Base-by-base conservation (phyloP, 2,113 vertebrate genomes). In the Lophotis ruficrista region DNA sequence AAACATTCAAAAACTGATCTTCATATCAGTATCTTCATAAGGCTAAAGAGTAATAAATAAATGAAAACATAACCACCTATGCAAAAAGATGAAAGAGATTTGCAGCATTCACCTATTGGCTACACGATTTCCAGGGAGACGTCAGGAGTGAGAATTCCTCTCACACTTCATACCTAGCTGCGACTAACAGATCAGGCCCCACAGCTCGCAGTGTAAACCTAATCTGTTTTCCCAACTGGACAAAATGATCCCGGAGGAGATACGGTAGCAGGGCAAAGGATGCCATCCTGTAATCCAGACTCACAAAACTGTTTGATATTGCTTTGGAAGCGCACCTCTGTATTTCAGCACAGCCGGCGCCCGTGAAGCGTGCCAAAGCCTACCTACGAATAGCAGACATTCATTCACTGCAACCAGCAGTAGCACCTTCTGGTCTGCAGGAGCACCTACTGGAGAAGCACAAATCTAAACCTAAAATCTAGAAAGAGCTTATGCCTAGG, bases 301-400 rank as follows among this genome's bases (percentile, higher is more conserved):
- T 75, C 57, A 31, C 43, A 68, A 8, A 51, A 50, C 23, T 10
- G 21, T 37, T 3, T 30, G 64, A 30, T 19, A 30, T 0, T 4
- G 25, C 64, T 25, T 47, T 2, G 2, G 47, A 84, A 87, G 68
- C 4, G 0, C 15, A 30, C 2, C n/a, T 62, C 66, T 0, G 1
- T 33, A 23, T 35, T 58, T 79, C 56, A 73, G 56, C 45, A 47
- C 35, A 48, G 65, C 1, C 6, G 0, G n/a, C 21, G 12, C n/a
- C 85, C 12, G 21, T 2, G 17, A 45, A 79, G 38, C 6, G 0
- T 47, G n/a, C 35, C 81, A 78, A 72, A 82, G 47, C 69, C 65
- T 23, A 62, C 43, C 38, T 28, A 28, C 45, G 33, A 76, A 56
- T 1, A 65, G 50, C 48, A 83, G 13, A 14, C 45, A 6, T 14